Conservation (phyloP, 2,797 vertebrate genomes). For the Ctenosaura bakeri region DNA sequence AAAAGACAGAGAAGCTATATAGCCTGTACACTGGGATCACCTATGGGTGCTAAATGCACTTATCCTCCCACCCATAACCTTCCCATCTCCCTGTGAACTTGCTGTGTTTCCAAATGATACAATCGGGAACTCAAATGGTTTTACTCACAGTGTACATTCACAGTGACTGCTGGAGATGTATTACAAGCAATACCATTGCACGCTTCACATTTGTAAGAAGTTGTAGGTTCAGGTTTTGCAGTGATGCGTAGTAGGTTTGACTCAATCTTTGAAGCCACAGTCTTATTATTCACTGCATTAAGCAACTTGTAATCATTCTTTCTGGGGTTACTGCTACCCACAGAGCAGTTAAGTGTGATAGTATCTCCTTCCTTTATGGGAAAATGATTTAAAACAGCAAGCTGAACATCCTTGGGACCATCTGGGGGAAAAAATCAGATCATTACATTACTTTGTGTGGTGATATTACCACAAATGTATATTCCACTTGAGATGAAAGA, state of each 20-base stretch:
- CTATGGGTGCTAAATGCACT: too few relatives aligned
- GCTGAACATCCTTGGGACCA: conserved; percentile 10
- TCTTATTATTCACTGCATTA: neutral
- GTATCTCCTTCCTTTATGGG: neutral
- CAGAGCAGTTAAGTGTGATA: conserved; percentile 4
- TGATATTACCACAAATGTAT: neutral
- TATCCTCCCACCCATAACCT: neutral
- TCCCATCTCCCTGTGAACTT: neutral
- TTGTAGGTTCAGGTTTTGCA: neutral
- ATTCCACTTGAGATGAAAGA: neutral
- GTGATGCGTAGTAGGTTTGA: rapidly evolving
- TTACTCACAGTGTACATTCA: conserved; percentile 37
- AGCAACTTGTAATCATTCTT: rapidly evolving
- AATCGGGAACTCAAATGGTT: neutral
- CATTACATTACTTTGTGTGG: neutral
- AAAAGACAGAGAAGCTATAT: too few relatives aligned
- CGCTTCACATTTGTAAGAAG: neutral
- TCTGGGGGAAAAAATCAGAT: conserved; percentile 23
- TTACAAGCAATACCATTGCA: neutral
- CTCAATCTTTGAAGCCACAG: rapidly evolving
- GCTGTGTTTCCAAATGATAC: too few relatives aligned
- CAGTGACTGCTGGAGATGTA: neutral
- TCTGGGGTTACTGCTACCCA: conserved; percentile 21
- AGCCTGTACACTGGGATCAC: neutral
- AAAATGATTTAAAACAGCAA: neutral